Conservation (phyloP, 2,888 invertebrate species). For the Amiota mariae region DNA sequence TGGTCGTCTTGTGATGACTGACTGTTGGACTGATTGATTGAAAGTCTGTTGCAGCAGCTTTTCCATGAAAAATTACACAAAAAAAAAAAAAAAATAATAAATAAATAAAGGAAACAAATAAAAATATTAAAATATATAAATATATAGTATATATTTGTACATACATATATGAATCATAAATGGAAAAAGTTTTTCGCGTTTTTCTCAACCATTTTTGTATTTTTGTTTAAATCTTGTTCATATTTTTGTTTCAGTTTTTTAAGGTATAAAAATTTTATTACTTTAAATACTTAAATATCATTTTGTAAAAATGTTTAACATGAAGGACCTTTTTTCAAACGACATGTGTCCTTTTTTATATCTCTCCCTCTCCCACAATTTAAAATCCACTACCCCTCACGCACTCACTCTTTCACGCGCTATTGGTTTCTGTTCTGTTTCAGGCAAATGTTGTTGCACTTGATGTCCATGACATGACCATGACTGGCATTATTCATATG, state of each 20-base stretch:
- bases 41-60: conserved; percentile 19
- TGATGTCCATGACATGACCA: conserved; percentile 5
- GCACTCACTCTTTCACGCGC: too few species aligned
- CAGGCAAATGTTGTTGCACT: conserved; percentile 6
- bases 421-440: too few species aligned
- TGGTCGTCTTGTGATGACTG: conserved; percentile 7
- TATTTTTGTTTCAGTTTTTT: too few species aligned
- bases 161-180: not conserved
- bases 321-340: not conserved
- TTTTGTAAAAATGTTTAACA: not conserved
- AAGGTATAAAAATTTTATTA: not conserved
- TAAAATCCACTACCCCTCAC: too few species aligned
- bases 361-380: too few species aligned
- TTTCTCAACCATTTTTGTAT: too few species aligned
- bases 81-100: not conserved
- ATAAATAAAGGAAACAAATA: not conserved
- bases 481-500: conserved; percentile 28
- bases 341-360: too few species aligned
- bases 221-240: too few species aligned
- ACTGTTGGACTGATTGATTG: conserved; percentile 16
- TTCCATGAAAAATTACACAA: not conserved
- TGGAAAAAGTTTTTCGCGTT: too few species aligned
- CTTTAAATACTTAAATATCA: conserved; percentile 4
- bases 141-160: not conserved
- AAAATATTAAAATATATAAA: not conserved